A percentile compares a stretch with the other conserved stretches of the same genome.
Evolutionary conservation across 1,140 invertebrate genomes (phyloP).

Genomic region (Tribolium castaneum): DNA sequence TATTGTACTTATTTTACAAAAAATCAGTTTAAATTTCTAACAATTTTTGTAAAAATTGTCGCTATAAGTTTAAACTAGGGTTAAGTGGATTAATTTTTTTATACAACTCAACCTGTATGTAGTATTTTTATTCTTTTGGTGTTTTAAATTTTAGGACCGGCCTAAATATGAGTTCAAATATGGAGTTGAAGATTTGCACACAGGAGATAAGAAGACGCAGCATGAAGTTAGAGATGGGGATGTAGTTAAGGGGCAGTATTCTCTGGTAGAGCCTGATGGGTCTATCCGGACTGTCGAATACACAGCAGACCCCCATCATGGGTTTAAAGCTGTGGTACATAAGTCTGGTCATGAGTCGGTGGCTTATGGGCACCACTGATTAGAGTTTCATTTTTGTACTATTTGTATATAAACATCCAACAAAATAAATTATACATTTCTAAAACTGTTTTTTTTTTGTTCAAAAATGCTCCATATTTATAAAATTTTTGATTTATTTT

Average conservation of each 20-base stretch:
- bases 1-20: no score
- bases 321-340: conserved; percentile 53
- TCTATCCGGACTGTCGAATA: conserved; percentile 66
- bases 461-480: no score
- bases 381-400: background rate
- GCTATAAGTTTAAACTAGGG: no score
- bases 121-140: background rate
- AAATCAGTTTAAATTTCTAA: background rate
- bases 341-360: conserved; percentile 44
- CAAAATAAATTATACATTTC: no score
- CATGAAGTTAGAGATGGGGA: conserved; percentile 69
- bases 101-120: no score
- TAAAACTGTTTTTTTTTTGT: no score
- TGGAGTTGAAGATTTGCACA: conserved; percentile 67
- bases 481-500: no score
- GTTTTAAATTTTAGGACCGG: background rate
- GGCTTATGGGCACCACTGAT: conserved; percentile 8
- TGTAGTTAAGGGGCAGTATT: conserved; percentile 72
- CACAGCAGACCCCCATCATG: conserved; percentile 66
- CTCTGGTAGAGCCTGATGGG: conserved; percentile 67
- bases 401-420: background rate
- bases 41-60: no score
- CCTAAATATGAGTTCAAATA: conserved; percentile 67
- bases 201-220: conserved; percentile 68
- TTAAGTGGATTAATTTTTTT: no score